Base-by-base conservation (phyloP, 2,797 vertebrate genomes). In the Acanthornis magna region DNA sequence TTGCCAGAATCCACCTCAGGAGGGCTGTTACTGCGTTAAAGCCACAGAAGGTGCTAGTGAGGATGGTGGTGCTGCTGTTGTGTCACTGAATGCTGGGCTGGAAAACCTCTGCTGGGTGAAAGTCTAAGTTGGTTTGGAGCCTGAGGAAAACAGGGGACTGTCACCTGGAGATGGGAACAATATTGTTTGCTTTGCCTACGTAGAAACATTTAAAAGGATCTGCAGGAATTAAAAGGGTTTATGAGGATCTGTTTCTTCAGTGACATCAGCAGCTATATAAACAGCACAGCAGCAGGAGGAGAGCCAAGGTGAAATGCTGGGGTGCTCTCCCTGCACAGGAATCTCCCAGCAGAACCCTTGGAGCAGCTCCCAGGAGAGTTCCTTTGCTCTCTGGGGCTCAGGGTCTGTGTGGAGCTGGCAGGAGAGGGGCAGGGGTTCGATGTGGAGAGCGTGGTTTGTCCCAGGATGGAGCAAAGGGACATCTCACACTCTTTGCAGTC, bases 151-250 rank as follows among this genome's bases (percentile, higher is more conserved):
- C 9, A 60, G 73, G n/a, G 47, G 68, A 4, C 71, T 54, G 16
- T 90, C 72, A 71, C 74, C 88, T 94, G 91, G 48, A 67, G 78
- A 22, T 58, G 61, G 93, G 95, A 55, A 29, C 80, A 34, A 2
- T 2, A 23, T 38, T 91, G 72, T 93, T 93, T 88, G 55, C 57
- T 71, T 26, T 89, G 57, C 60, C 91, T 84, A 2, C 3, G 13
- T 47, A 93, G 96, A 91, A 83, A 61, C 84, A 58, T 94, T 96
- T 92, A 74, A 95, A 93, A 75, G 89, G 95, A 96, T 96, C 72
- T 83, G 32, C 34, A 26, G 58, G 93, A 88, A 95, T 96, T 95
- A 80, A 27, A 90, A 36, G 91, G 93, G 50, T 95, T 95, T 88
- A 14, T 43, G 85, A 51, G 91, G 95, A 63, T 96, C 75, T 88